These are phyloP conservation scores for Mythimna vitellina DNA, from an alignment of 2,888 invertebrate species.

Conservation along the genomic window DNA sequence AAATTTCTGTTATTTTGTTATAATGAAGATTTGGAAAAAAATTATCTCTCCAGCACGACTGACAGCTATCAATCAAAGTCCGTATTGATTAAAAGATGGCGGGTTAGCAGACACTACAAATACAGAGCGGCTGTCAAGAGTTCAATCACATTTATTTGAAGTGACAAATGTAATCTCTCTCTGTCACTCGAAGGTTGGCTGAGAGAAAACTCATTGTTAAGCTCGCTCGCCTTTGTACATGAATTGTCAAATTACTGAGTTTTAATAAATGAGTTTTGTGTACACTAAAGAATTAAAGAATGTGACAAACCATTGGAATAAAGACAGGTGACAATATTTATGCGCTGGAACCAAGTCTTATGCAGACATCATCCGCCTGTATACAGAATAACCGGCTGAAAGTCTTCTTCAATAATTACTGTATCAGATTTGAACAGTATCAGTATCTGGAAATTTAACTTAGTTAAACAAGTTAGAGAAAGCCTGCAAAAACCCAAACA, in stretches of 20 bases:
- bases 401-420: not conserved
- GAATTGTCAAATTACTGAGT: too few relatives aligned
- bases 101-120: not conserved
- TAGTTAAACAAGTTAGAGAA: not conserved
- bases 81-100: conserved; percentile 17
- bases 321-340: too few relatives aligned
- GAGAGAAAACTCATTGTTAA: too few relatives aligned
- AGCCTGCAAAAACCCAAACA: not conserved
- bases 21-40: too few relatives aligned
- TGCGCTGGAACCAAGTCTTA: not conserved
- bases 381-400: not conserved
- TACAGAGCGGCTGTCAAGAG: conserved; percentile 7
- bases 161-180: not conserved
- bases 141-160: conserved; percentile 24
- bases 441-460: not conserved
- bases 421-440: not conserved
- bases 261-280: too few relatives aligned
- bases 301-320: not conserved
- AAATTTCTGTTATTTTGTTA: too few relatives aligned
- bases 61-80: too few relatives aligned
- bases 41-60: too few relatives aligned
- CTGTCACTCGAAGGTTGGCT: too few relatives aligned
- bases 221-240: too few relatives aligned
- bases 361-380: not conserved
- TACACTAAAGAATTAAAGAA: too few relatives aligned